Evolutionary conservation across 2,888 invertebrate genomes (phyloP).

Genomic region (Andrena camellia): DNA sequence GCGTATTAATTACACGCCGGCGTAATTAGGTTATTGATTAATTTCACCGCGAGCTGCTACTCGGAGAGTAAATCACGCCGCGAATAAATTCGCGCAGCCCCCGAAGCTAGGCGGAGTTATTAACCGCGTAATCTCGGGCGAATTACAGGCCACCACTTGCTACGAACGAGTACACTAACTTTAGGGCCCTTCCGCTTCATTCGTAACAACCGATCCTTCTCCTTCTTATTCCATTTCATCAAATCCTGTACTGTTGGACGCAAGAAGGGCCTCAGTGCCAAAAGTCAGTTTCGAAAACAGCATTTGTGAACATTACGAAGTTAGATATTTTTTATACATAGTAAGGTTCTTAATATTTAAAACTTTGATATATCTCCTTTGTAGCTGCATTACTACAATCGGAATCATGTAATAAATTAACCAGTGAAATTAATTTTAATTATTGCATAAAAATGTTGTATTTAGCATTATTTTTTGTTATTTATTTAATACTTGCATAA

Average conservation of each 20-base stretch:
- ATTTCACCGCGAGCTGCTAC: constrained; percentile 4
- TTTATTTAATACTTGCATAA: too few species aligned
- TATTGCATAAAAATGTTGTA: too few species aligned
- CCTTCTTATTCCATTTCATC: neutral
- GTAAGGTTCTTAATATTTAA: too few species aligned
- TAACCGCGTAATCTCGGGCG: neutral
- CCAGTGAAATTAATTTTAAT: too few species aligned
- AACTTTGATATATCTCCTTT: too few species aligned
- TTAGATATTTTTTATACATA: too few species aligned
- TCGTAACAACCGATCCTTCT: neutral
- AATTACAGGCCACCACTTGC: neutral
- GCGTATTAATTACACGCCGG: constrained; percentile 34
- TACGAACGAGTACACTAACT: neutral
- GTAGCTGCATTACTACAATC: too few species aligned
- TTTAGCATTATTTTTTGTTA: too few species aligned
- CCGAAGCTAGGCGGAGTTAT: constrained; percentile 6
- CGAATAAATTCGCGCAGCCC: constrained; percentile 17
- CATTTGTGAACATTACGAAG: too few species aligned
- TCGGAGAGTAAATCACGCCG: neutral
- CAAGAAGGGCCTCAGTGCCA: too few species aligned
- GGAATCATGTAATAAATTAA: too few species aligned
- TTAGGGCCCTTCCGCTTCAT: neutral
- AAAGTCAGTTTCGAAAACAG: too few species aligned
- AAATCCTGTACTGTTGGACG: neutral
- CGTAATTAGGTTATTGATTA: constrained; percentile 42